A percentile compares a stretch with the other conserved stretches of the same genome.
Conservation (phyloP, 2,113 vertebrate genomes). For the Microtus richardsoni region DNA sequence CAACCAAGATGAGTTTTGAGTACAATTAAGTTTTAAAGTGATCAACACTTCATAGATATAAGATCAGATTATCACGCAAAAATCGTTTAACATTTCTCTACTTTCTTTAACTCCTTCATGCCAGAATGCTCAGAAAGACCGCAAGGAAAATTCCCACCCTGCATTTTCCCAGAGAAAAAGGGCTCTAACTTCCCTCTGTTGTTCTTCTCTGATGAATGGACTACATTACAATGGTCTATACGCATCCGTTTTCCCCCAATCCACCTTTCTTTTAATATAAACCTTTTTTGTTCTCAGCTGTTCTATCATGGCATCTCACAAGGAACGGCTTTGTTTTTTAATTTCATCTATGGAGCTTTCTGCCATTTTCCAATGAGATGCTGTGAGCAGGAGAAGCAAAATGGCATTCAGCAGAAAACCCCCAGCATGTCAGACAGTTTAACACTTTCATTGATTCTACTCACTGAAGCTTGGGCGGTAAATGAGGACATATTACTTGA, state of each 20-base stretch:
- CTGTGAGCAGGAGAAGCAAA: not conserved
- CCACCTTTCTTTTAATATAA: not conserved
- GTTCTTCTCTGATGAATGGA: not conserved
- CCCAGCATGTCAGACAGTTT: not conserved
- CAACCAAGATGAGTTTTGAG: not conserved
- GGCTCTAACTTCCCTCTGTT: not conserved
- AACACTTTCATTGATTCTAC: not conserved
- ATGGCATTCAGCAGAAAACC: not conserved
- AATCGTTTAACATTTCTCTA: not conserved
- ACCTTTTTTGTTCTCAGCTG: not conserved
- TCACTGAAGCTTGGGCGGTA: not conserved
- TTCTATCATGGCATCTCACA: not conserved
- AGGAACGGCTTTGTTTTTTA: not conserved
- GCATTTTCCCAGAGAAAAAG: not conserved
- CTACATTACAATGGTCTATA: not conserved
- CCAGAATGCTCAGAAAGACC: not conserved
- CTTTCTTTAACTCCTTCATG: slow-evolving; percentile 1
- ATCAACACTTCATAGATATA: not conserved
- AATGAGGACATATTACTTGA: not conserved
- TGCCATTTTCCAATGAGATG: not conserved
- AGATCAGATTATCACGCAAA: not conserved
- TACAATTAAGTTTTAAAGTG: slow-evolving; percentile 7
- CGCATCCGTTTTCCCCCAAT: not conserved
- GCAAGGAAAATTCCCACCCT: not conserved
- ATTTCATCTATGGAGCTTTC: not conserved